These are phyloP conservation scores for Spatulosminthurus flaviceps DNA, from an alignment of 2,888 invertebrate species.

Conservation along the genomic window DNA sequence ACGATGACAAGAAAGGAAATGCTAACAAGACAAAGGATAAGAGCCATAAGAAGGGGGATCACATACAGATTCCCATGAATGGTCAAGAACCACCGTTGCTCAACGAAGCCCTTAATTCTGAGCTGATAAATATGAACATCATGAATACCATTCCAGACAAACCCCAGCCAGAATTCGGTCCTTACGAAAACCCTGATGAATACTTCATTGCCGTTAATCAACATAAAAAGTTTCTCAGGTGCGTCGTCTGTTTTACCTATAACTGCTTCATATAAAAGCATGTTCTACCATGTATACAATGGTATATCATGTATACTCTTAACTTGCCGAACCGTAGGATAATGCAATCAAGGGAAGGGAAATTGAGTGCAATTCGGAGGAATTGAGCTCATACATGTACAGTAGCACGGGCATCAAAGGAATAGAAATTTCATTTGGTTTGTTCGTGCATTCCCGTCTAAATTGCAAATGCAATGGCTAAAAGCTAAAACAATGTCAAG, in stretches of 20 bases:
- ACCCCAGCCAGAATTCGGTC: conserved; percentile 68
- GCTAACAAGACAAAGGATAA: not conserved
- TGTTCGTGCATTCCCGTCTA: not conserved
- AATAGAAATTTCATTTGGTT: not conserved
- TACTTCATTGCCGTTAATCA: conserved; percentile 87
- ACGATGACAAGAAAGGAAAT: conserved; percentile 46
- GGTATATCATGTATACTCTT: too few species aligned
- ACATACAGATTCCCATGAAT: conserved; percentile 51
- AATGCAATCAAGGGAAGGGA: not conserved
- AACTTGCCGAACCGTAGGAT: not conserved
- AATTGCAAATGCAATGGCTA: not conserved
- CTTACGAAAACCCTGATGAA: conserved; percentile 78
- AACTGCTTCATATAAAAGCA: too few species aligned
- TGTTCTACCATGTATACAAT: too few species aligned
- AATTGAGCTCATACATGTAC: not conserved
- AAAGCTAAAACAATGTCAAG: not conserved
- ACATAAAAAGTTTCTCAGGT: conserved; percentile 86
- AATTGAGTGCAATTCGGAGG: not conserved
- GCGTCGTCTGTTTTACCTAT: too few species aligned
- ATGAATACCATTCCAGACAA: conserved; percentile 73
- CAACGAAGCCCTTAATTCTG: conserved; percentile 79
- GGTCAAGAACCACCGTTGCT: conserved; percentile 43
- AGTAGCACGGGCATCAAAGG: not conserved
- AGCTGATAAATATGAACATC: conserved; percentile 77
- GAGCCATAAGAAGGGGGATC: conserved; percentile 42